These are phyloP conservation scores for Drosophila ohnishii DNA, from an alignment of 1,140 invertebrate genomes.

Conservation along the genomic window DNA sequence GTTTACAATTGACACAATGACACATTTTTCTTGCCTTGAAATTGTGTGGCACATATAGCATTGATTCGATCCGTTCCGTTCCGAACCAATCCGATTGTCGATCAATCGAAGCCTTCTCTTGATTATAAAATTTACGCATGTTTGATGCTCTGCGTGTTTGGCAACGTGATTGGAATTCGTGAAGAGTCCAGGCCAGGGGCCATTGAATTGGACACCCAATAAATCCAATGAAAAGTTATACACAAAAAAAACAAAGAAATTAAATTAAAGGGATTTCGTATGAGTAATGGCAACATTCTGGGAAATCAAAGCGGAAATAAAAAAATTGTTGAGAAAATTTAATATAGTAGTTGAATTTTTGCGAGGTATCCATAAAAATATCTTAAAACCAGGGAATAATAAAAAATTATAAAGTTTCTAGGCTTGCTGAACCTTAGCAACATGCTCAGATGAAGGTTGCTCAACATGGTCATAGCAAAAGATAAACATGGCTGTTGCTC, in stretches of 20 bases:
- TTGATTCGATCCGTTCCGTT: conserved; percentile 21
- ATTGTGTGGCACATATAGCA: conserved; percentile 19
- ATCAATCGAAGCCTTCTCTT: conserved; percentile 61
- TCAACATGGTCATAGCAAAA: no score
- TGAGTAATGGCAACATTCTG: neutral
- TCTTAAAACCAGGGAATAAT: neutral
- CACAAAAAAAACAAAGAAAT: neutral
- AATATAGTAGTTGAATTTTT: neutral
- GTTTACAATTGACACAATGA: conserved; percentile 75
- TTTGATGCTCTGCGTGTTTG: conserved; percentile 55
- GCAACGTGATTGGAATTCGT: conserved; percentile 57
- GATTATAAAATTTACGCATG: conserved; percentile 80
- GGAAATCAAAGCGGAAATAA: neutral
- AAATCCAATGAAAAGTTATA: conserved; percentile 1
- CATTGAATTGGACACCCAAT: conserved; percentile 30
- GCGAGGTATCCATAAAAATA: neutral
- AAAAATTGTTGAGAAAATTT: neutral
- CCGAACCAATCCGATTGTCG: conserved; percentile 30
- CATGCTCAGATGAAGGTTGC: neutral
- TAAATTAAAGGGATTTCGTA: neutral
- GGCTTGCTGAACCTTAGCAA: neutral
- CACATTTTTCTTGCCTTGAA: conserved; percentile 74
- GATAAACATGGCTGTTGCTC: neutral
- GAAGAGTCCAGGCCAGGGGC: conserved; percentile 8
- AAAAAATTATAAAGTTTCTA: no score